Base-by-base conservation (phyloP, 2,888 invertebrate species). In the Cenopis cana region DNA sequence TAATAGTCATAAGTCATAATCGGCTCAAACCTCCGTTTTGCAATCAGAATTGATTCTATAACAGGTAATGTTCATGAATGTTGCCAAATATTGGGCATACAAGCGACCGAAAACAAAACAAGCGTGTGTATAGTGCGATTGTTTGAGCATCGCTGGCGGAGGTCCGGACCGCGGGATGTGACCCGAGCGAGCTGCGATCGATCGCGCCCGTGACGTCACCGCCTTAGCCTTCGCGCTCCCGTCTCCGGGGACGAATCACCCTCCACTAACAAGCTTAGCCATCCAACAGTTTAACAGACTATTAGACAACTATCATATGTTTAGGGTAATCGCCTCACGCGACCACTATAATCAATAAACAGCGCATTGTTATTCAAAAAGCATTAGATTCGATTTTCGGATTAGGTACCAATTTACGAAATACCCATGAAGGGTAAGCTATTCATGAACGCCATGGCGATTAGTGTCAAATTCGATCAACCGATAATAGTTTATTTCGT, bases 121-220 rank as follows among this genome's bases (percentile, higher is more conserved):
- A 60, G 55, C 46, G 49, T 17, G 41, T 56, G 52, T 68, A 57
- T 46, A 61, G 71, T 50, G 18, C 17, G 67, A 59, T 55, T 55
- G 72, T 80, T 46, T 77, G 78, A 75, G 80, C 79, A 81, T 79
- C 81, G 80, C 46, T 46, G 46, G 79, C 75, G 76, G 74, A 62
- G 66, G 74, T 75, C 74, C 78, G 70, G 65, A 52, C 69, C 72
- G 74, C 75, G 74, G 74, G 73, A 73, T 74, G 74, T 71, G 75
- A 68, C 75, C 66, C 69, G 74, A 62, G 71, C 62, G 69, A 74
- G 76, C 78, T 76, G 78, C 73, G 73, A 89, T 90, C 89, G 91
- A 91, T 91, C 85, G 82, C 76, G 74, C 82, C 87, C 76, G 87
- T 91, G 91, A 92, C 91, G 91, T 92, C 92, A 91, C 85, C 83